phyloP scores from a whole-genome alignment of 2,888 invertebrate genomes.

The Myathropa florea region DNA sequence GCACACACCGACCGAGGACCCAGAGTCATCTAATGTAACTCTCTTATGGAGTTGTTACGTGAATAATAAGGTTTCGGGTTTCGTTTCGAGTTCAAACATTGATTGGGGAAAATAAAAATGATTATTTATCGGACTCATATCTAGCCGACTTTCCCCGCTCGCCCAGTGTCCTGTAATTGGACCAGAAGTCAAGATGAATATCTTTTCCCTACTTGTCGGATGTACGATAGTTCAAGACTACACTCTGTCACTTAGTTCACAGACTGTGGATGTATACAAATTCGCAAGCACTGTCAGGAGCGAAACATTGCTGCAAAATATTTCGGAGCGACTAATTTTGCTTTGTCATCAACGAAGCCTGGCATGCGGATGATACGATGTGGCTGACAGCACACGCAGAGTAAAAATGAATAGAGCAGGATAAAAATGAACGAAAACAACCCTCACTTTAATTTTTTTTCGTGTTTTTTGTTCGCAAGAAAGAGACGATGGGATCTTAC shows the following conservation, averaged over 20 bases:
- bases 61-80: slow-evolving; percentile 63
- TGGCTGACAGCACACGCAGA: slow-evolving; percentile 28
- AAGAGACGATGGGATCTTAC: slow-evolving; percentile 35
- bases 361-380: slow-evolving; percentile 50
- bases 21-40: neutral
- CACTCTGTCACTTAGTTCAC: neutral
- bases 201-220: neutral
- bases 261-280: slow-evolving; percentile 17
- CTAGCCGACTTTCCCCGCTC: slow-evolving; percentile 35
- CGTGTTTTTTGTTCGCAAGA: neutral
- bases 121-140: slow-evolving; percentile 59
- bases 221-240: neutral
- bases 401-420: neutral
- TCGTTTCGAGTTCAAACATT: slow-evolving; percentile 51
- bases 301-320: slow-evolving; percentile 27
- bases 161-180: neutral
- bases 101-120: slow-evolving; percentile 62
- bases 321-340: slow-evolving; percentile 63
- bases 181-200: neutral
- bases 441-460: slow-evolving; percentile 7
- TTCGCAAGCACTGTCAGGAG: slow-evolving; percentile 13
- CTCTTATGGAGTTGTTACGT: slow-evolving; percentile 33
- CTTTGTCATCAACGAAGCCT: slow-evolving; percentile 46
- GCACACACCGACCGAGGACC: neutral
- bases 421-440: slow-evolving; percentile 50